Base-by-base conservation (phyloP, 2,888 invertebrate species). In the Oscheius sp. region DNA sequence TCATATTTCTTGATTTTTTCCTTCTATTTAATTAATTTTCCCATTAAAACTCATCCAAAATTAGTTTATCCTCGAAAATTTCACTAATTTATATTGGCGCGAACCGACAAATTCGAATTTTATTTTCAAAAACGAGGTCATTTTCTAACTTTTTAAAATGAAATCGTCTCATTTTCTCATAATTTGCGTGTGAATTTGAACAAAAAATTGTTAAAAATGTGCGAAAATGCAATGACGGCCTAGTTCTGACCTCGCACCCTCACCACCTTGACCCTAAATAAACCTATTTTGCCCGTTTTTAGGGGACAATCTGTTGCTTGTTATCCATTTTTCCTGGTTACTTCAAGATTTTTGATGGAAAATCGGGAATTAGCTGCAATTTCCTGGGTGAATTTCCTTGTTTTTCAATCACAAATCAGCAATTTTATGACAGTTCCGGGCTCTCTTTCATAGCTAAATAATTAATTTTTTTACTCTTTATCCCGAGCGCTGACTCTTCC, bases 241-340 rank as follows among this genome's bases (percentile, higher is more conserved):
- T 25, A 33, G 55, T 55, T 55, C 12, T 55, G 6, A 31, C 25
- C 34, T 17, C 55, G 34, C 55, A 25, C n/a, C 37, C 55, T 52
- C 29, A 25, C 55, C 55, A 17, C 4, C 55, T 34, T 55, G 55
- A 55, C 55, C 55, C 23, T 55, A 55, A 55, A 55, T 55, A 55
- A 33, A 55, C 34, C 55, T 23, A 55, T 55, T 33, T 34, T 6
- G 3, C 33, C 34, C 34, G 33, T 34, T 23, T 25, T 48, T 20
- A 23, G 12, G 8, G 8, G 37, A 15, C 15, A 37, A 37, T 37
- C 15, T 37, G 8, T 37, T 37, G 15, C 37, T 37, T 10, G 15
- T 10, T 37, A 15, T 37, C 15, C 37, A 10, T 37, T 10, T 37
- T 37, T 37, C 15, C 15, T 15, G 37, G 37, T n/a, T n/a, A n/a